These are phyloP conservation scores for Galerucella pusilla DNA, from an alignment of 2,888 invertebrate species.

Conservation along the genomic window DNA sequence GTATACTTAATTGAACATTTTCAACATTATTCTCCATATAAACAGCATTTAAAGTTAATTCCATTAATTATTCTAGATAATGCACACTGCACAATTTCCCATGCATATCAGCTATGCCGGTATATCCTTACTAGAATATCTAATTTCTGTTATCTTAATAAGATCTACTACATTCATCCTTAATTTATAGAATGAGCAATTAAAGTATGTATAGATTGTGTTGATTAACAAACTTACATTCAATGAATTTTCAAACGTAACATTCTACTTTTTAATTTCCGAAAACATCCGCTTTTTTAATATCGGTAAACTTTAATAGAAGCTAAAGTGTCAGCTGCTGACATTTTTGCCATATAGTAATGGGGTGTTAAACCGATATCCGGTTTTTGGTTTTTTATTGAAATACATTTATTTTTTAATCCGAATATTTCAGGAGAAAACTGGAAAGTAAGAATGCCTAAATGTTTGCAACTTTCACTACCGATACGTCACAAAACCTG, in stretches of 20 bases:
- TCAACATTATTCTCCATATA: neutral
- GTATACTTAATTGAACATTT: neutral
- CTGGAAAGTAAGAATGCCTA: no score
- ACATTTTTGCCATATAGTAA: no score
- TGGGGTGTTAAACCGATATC: no score
- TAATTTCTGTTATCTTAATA: constrained; percentile 24
- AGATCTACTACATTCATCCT: constrained; percentile 19
- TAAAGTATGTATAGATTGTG: constrained; percentile 1
- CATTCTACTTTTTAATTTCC: neutral
- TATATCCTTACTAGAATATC: constrained; percentile 15
- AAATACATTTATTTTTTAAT: no score
- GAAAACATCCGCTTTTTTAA: neutral
- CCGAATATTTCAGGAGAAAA: no score
- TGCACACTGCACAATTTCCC: constrained; percentile 19
- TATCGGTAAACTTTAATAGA: no score
- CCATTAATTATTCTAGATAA: constrained; percentile 13
- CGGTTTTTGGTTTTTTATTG: no score
- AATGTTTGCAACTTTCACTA: no score
- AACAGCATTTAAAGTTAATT: neutral
- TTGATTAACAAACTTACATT: neutral
- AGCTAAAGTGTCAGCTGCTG: no score
- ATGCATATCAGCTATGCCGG: constrained; percentile 16
- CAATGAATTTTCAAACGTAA: neutral
- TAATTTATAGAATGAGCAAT: constrained; percentile 7
- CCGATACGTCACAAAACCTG: no score